Base-by-base conservation (phyloP, 2,888 invertebrate genomes). In the Metacarcinus magister region DNA sequence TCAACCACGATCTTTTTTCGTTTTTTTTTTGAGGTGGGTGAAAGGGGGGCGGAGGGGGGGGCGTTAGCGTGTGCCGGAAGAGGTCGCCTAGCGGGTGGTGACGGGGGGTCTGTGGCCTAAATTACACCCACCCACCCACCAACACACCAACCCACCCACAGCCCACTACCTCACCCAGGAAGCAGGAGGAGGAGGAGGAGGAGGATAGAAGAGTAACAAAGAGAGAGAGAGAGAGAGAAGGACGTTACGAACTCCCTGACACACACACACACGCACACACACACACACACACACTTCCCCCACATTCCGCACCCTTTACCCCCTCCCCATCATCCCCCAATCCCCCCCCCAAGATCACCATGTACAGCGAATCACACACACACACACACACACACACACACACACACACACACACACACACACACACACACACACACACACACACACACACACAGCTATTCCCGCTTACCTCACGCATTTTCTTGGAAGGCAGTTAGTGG, bases 391-490 rank as follows among this genome's bases (percentile, higher is more conserved):
- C 54, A 54, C 54, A 54, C 54, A 54, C 54, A 54, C 54, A 54
- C 54, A 54, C 54, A 54, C 54, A 32, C 82, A n/a, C n/a, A 82
- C 82, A 90, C 90, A 90, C 90, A 90, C 90, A 90, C 90, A 90
- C 90, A 90, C 90, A 90, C 90, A 90, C 90, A 90, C 90, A 90
- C 90, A 90, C 90, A 90, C 90, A 82, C 82, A 82, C 82, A 82
- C 82, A 82, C 82, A 7, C 90, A 19, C 90, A 44, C 16, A 28
- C 19, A 28, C 32, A 89, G 39, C 19, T 43, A 89, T 89, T 32
- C n/a, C 8, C 23, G 19, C 7, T 13, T 44, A 23, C 43, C n/a
- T 46, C 90, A 44, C 44, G 44, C 39, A 8, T n/a, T 23, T 44
- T 90, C 43, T 4, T 2, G 23, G 90, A 90, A 90, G 90, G 90